Conservation (phyloP, 1,140 invertebrate genomes). For the Lanistes nyassanus region DNA sequence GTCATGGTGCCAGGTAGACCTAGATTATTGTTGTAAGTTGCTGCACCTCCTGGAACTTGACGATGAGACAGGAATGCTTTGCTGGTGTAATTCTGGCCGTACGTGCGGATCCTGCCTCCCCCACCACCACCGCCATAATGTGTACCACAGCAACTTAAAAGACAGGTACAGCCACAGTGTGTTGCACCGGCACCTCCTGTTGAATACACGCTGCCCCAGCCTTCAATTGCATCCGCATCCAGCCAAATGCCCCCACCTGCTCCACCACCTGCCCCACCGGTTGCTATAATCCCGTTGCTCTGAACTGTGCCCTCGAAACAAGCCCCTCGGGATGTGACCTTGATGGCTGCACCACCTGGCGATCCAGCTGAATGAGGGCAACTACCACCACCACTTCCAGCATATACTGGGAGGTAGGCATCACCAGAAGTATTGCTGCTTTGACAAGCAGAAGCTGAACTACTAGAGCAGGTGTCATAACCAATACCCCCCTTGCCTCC, state of each 20-base stretch:
- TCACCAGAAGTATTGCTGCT: constrained; percentile 28
- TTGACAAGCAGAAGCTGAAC: background rate
- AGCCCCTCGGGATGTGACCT: constrained; percentile 28
- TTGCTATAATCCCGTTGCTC: constrained; percentile 34
- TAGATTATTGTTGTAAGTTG: background rate
- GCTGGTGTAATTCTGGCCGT: constrained; percentile 36
- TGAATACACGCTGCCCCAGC: constrained; percentile 45
- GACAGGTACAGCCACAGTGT: constrained; percentile 28
- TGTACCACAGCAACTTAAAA: constrained; percentile 19
- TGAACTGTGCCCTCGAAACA: constrained; percentile 39
- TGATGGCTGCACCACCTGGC: constrained; percentile 30
- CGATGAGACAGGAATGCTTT: constrained; percentile 40
- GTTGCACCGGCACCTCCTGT: constrained; percentile 38
- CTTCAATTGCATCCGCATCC: constrained; percentile 45
- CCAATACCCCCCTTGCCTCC: constrained; percentile 36
- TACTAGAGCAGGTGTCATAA: background rate
- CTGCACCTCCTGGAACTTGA: constrained; percentile 30
- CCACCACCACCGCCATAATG: constrained; percentile 48
- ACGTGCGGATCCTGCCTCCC: constrained; percentile 49
- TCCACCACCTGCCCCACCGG: constrained; percentile 46
- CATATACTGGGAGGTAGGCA: constrained; percentile 29
- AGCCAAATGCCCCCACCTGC: constrained; percentile 53
- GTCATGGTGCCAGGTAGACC: constrained; percentile 32
- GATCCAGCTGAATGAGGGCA: constrained; percentile 39
- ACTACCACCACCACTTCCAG: constrained; percentile 51